Conservation (phyloP, 1,140 invertebrate species). For the Cherax destructor region DNA sequence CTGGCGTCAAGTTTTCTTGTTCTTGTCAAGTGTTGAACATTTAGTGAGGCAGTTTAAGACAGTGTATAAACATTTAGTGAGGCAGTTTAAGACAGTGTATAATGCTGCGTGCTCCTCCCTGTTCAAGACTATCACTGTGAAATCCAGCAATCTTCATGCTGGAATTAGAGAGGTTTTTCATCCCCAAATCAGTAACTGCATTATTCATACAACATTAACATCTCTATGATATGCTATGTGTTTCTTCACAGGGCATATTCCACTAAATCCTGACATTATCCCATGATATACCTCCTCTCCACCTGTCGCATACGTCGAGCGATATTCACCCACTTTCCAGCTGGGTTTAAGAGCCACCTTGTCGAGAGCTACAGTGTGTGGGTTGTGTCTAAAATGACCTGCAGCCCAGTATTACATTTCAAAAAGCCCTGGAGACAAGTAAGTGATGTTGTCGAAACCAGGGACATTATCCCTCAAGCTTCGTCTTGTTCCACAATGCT, state of each 20-base stretch:
- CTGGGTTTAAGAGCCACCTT: background rate
- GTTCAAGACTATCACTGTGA: slow-evolving; percentile 12
- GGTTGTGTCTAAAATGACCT: slow-evolving; percentile 23
- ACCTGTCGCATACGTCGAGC: background rate
- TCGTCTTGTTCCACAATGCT: slow-evolving; percentile 34
- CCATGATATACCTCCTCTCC: slow-evolving; percentile 16
- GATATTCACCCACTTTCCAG: background rate
- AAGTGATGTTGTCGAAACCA: slow-evolving; percentile 43
- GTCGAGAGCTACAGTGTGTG: background rate
- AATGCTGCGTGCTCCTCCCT: too few species aligned
- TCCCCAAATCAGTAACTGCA: slow-evolving; percentile 46
- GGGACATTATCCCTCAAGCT: slow-evolving; percentile 16
- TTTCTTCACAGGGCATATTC: slow-evolving; percentile 50
- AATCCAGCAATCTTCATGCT: slow-evolving; percentile 17
- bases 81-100: too few species aligned
- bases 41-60: too few species aligned
- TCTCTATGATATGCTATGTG: slow-evolving; percentile 56
- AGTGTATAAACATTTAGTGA: too few species aligned
- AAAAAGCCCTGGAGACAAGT: slow-evolving; percentile 63
- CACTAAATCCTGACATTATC: slow-evolving; percentile 56
- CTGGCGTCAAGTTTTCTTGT: too few species aligned
- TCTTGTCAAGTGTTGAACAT: too few species aligned
- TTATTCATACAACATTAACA: slow-evolving; percentile 61
- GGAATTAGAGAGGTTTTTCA: slow-evolving; percentile 20
- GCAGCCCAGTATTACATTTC: slow-evolving; percentile 59